Evolutionary conservation across 2,113 vertebrate genomes (phyloP), one percentile per base, ranked within the genome.

Genomic region (Collichthys lucidus): DNA sequence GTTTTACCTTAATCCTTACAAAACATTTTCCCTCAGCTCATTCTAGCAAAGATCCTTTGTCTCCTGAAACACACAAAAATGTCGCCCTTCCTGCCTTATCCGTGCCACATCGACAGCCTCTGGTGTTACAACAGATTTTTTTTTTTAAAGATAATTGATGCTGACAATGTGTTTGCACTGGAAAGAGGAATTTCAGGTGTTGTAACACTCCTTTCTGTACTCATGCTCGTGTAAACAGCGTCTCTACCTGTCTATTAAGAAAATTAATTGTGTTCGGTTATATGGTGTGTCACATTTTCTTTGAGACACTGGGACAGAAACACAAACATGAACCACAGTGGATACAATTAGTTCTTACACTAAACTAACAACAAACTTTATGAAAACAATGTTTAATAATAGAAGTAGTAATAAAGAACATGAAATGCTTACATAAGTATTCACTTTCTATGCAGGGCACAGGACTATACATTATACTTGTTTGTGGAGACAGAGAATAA

Each of bases 1-100:
- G 2, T 24, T 61, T 22, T 19, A 66, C 4, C 47, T n/a, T 57
- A 61, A 73, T 52, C 62, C 26, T 31, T 22, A 26, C 59, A 24
- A 62, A 62, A 59, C 3, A 4, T 14, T 10, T 35, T 78, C 24
- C 14, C 35, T 56, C 4, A 4, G 0, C 16, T 62, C 22, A 17
- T 8, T 59, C 2, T 8, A 17, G 17, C 53, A 49, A 76, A 42
- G 3, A 8, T 62, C 57, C 73, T 80, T 90, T 86, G 70, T 85
- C 83, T 1, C 17, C 15, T 55, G 3, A 56, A 29, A 53, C 15
- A 35, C 16, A 63, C 63, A 73, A 57, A 73, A 77, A 85, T 88
- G 78, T 57, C 1, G 60, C 67, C 19, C 57, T 42, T 56, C 55
- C 62, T 35, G 69, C 47, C 10, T 20, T 17, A 19, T 20, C 24